These are phyloP conservation scores for Brassicogethes aeneus DNA, from an alignment of 2,888 invertebrate genomes.

Conservation along the genomic window DNA sequence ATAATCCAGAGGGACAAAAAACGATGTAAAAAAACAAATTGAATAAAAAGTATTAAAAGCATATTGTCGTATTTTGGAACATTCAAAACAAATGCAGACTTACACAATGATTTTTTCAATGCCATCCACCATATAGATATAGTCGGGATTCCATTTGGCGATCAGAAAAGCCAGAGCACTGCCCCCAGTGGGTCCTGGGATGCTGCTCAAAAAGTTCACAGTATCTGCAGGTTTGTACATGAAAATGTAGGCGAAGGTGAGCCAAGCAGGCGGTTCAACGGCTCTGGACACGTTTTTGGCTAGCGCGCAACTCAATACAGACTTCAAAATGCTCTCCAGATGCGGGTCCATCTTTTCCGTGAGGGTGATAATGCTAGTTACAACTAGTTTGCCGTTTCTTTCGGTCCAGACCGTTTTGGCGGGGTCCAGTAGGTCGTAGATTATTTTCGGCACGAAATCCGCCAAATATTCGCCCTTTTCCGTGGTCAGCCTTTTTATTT, in stretches of 20 bases:
- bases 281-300: conserved; percentile 10
- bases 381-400: conserved; percentile 17
- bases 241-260: conserved; percentile 21
- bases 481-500: conserved; percentile 13
- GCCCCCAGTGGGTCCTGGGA: conserved; percentile 24
- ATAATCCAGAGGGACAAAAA: not conserved
- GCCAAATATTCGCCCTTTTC: conserved; percentile 13
- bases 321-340: conserved; percentile 19
- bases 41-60: not conserved
- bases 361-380: conserved; percentile 17
- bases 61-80: conserved; percentile 5
- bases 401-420: conserved; percentile 11
- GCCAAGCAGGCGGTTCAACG: conserved; percentile 13
- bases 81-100: conserved; percentile 8
- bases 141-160: conserved; percentile 17
- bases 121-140: conserved; percentile 11
- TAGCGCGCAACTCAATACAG: conserved; percentile 17
- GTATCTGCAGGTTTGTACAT: conserved; percentile 18
- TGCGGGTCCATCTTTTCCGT: conserved; percentile 18
- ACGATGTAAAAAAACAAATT: not conserved
- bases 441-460: conserved; percentile 15
- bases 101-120: conserved; percentile 21
- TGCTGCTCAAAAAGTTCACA: conserved; percentile 18
- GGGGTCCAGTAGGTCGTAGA: conserved; percentile 13
- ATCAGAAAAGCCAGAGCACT: conserved; percentile 22